Evolutionary conservation across 2,797 vertebrate species (phyloP).

Genomic region (Chaenodraco wilsoni): DNA sequence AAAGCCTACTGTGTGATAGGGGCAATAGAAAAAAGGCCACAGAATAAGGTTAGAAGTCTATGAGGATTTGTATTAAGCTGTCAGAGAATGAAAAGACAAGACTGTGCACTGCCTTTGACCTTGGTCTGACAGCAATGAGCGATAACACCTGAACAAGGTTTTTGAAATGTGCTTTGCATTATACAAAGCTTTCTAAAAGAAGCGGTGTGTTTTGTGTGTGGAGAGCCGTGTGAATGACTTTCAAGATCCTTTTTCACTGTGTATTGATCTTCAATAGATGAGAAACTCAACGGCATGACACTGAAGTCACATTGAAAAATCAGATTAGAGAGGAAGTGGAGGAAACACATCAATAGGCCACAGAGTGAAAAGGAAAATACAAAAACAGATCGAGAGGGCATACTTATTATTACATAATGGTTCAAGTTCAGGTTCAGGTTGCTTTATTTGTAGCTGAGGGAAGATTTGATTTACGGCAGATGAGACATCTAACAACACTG

Average conservation of each 20-base stretch:
- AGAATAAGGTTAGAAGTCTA: constrained; percentile 46
- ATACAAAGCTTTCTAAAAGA: neutral
- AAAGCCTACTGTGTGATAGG: constrained; percentile 69
- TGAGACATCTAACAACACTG: too few species aligned
- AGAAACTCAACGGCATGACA: constrained; percentile 15
- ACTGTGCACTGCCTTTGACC: constrained; percentile 50
- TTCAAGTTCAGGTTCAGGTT: neutral
- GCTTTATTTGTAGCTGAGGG: too few species aligned
- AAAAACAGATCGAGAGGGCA: neutral
- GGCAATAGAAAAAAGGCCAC: constrained; percentile 67
- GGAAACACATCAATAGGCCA: neutral
- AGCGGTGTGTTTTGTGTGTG: neutral
- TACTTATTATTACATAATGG: neutral
- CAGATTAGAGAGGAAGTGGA: neutral
- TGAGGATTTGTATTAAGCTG: constrained; percentile 80
- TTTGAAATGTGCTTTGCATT: constrained; percentile 11
- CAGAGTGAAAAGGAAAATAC: neutral
- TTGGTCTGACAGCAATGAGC: constrained; percentile 40
- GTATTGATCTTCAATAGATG: constrained; percentile 33
- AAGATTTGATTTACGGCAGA: too few species aligned
- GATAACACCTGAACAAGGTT: constrained; percentile 35
- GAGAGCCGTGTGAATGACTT: neutral
- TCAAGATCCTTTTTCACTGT: constrained; percentile 1
- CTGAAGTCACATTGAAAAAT: constrained; percentile 28
- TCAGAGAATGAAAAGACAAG: constrained; percentile 66